These are phyloP conservation scores for Ophion costatus DNA, from an alignment of 2,888 invertebrate genomes.

Conservation along the genomic window DNA sequence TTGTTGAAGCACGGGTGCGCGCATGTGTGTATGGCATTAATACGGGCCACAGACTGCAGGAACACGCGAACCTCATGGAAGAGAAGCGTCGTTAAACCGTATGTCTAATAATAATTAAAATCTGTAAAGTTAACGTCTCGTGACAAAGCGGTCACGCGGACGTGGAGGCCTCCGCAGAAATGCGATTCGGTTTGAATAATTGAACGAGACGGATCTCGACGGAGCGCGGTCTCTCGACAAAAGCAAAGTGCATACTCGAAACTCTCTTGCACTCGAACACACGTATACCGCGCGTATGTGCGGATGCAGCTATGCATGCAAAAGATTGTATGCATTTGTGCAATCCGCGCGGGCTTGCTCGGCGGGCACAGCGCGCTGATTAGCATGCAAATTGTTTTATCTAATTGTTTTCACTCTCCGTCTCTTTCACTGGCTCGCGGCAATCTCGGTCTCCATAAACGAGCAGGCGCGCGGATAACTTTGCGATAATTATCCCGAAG, in stretches of 20 bases:
- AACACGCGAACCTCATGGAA: constrained; percentile 74
- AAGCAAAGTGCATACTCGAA: constrained; percentile 35
- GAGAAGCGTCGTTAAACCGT: constrained; percentile 71
- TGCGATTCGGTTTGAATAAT: constrained; percentile 68
- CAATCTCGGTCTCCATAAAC: constrained; percentile 20
- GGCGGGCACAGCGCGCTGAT: constrained; percentile 61
- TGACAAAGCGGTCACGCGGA: constrained; percentile 67
- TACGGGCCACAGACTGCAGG: constrained; percentile 62
- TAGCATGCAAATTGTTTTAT: constrained; percentile 72
- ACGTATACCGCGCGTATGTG: constrained; percentile 21
- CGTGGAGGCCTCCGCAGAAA: constrained; percentile 36
- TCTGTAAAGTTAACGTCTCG: constrained; percentile 69
- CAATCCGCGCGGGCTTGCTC: constrained; percentile 14
- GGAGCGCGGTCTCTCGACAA: constrained; percentile 51
- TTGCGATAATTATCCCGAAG: constrained; percentile 59
- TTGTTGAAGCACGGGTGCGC: neutral
- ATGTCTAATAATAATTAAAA: constrained; percentile 72
- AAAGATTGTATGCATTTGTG: constrained; percentile 5
- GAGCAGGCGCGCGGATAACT: constrained; percentile 48
- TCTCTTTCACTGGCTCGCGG: constrained; percentile 29
- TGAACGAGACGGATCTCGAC: constrained; percentile 61
- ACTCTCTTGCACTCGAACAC: constrained; percentile 21
- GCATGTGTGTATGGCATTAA: constrained; percentile 59
- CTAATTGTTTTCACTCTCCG: constrained; percentile 68
- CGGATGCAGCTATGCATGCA: neutral